These are phyloP conservation scores for Rhingia campestris DNA, from an alignment of 2,888 invertebrate species.

Conservation along the genomic window DNA sequence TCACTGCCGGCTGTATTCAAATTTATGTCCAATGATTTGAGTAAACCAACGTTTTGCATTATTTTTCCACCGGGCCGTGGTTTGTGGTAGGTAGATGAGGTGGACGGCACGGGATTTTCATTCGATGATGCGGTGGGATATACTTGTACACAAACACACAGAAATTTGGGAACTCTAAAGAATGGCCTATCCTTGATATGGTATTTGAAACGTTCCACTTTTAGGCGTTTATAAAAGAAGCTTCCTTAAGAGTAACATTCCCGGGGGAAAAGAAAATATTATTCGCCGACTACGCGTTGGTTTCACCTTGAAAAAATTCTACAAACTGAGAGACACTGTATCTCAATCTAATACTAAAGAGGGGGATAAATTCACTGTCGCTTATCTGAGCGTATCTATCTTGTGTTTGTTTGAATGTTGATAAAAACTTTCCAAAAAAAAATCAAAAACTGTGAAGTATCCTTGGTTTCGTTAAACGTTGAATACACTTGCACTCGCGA, in stretches of 20 bases:
- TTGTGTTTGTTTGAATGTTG: conserved; percentile 21
- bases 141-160: conserved; percentile 47
- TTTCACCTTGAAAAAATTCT: background rate
- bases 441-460: background rate
- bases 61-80: conserved; percentile 75
- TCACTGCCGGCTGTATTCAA: conserved; percentile 61
- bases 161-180: conserved; percentile 24
- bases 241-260: background rate
- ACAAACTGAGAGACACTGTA: conserved; percentile 3
- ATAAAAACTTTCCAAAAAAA: conserved; percentile 5
- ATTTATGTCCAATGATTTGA: conserved; percentile 65
- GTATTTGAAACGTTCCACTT: conserved; percentile 24
- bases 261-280: background rate
- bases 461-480: conserved; percentile 7
- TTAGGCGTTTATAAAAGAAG: conserved; percentile 11
- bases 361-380: conserved; percentile 7
- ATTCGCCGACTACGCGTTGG: background rate
- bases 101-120: conserved; percentile 4
- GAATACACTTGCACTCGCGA: conserved; percentile 46
- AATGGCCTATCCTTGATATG: conserved; percentile 10
- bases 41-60: conserved; percentile 80
- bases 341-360: conserved; percentile 6
- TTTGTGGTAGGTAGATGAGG: conserved; percentile 20
- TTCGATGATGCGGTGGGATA: conserved; percentile 37
- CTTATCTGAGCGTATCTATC: conserved; percentile 30